Conservation (phyloP, 2,797 vertebrate genomes). For the Neosilurus mollespiculum region DNA sequence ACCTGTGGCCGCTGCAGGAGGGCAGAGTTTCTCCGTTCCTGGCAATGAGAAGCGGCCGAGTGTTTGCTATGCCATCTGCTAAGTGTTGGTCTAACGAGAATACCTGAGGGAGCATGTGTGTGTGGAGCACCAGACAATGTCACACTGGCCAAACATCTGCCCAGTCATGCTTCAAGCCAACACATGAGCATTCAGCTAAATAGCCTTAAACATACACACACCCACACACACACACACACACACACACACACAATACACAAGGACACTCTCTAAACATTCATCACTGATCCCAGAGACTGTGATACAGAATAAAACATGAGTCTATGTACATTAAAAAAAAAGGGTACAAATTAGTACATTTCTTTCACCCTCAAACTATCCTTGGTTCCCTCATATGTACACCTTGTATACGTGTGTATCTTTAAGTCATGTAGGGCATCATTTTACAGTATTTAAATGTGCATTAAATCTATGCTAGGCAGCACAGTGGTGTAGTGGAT, state of each 20-base stretch:
- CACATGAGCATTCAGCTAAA: conserved; percentile 61
- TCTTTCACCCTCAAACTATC: not conserved
- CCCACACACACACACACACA: not conserved
- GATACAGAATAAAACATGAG: conserved; percentile 7
- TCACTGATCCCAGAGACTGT: not conserved
- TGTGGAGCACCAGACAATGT: conserved; percentile 66
- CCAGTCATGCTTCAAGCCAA: conserved; percentile 61
- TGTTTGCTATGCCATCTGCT: conserved; percentile 48
- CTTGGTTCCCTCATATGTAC: not conserved
- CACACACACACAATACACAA: conserved; percentile 14
- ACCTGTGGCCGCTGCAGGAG: conserved; percentile 16
- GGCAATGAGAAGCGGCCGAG: conserved; percentile 11
- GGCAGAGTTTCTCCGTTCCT: conserved; percentile 14
- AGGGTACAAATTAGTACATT: not conserved
- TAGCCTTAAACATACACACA: conserved; percentile 52
- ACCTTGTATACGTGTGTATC: not conserved
- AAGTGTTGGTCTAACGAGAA: conserved; percentile 70
- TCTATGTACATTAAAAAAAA: not conserved
- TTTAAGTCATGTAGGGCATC: not conserved
- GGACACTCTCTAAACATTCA: conserved; percentile 16
- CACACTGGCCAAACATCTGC: conserved; percentile 75
- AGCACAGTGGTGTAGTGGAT: too few species aligned
- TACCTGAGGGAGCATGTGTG: conserved; percentile 74
- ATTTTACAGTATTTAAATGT: not conserved
- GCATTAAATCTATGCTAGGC: not conserved